Conservation (phyloP, 2,797 vertebrate genomes). For the Mustela erminea region DNA sequence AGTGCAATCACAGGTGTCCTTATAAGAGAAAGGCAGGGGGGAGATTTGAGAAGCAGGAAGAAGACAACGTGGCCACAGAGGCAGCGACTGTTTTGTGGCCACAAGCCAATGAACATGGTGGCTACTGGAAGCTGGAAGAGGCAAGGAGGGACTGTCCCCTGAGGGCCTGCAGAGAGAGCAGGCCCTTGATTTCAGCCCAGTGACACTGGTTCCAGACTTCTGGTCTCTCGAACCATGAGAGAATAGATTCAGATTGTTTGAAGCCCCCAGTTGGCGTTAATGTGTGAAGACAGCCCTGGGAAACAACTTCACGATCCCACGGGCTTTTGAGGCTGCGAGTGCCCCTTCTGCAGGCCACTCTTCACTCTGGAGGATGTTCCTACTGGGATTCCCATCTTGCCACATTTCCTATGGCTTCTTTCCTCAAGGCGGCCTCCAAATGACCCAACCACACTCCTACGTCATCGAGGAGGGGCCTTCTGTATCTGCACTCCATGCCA, state of each 20-base stretch:
- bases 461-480: neutral
- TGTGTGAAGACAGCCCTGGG: neutral
- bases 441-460: neutral
- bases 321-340: neutral
- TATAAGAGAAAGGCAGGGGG: neutral
- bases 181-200: neutral
- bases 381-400: neutral
- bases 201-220: neutral
- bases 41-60: neutral
- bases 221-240: neutral
- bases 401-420: neutral
- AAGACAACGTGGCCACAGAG: neutral
- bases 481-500: neutral
- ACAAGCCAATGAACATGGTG: neutral
- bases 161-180: neutral
- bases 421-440: neutral
- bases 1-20: neutral
- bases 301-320: neutral
- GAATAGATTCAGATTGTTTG: neutral
- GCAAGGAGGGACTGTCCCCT: neutral
- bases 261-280: neutral
- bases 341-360: accelerated
- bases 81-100: neutral
- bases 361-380: neutral
- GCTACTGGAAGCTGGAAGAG: neutral